Percentiles rank a stretch among this genome's conserved stretches.
phyloP scores from a whole-genome alignment of 2,888 invertebrate species.

The Agrochola lychnidis region DNA sequence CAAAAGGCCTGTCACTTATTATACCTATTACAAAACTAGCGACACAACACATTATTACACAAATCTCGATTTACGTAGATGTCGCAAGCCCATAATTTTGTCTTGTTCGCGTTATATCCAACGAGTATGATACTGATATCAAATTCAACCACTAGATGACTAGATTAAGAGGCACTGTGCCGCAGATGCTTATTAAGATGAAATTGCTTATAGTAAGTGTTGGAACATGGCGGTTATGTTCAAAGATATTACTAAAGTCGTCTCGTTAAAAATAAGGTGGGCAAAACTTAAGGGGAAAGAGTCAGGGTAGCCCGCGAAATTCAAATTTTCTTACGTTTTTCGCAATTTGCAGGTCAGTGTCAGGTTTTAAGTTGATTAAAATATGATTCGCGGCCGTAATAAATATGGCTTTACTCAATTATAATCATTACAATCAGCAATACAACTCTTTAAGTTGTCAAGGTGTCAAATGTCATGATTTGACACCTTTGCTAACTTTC shows the following conservation, averaged over 20 bases:
- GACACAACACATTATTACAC: conserved; percentile 24
- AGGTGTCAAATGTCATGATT: too few species aligned
- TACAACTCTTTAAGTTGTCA: too few species aligned
- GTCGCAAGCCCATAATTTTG: conserved; percentile 40
- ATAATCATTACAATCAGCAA: too few species aligned
- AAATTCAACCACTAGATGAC: conserved; percentile 29
- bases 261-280: not conserved
- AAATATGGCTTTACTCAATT: too few species aligned
- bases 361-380: too few species aligned
- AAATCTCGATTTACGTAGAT: conserved; percentile 34
- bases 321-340: too few species aligned
- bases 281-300: not conserved
- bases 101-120: conserved; percentile 37
- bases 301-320: too few species aligned
- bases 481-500: too few species aligned
- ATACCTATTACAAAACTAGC: conserved; percentile 40
- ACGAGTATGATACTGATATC: conserved; percentile 33
- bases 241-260: conserved; percentile 18
- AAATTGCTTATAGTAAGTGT: conserved; percentile 42
- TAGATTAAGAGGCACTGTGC: conserved; percentile 29
- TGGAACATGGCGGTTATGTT: conserved; percentile 35
- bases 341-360: too few species aligned
- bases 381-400: too few species aligned
- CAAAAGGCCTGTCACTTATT: conserved; percentile 7
- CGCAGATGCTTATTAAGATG: conserved; percentile 40